phyloP scores from a whole-genome alignment of 2,797 vertebrate species.

The Ctenochaetus hawaiiensis region DNA sequence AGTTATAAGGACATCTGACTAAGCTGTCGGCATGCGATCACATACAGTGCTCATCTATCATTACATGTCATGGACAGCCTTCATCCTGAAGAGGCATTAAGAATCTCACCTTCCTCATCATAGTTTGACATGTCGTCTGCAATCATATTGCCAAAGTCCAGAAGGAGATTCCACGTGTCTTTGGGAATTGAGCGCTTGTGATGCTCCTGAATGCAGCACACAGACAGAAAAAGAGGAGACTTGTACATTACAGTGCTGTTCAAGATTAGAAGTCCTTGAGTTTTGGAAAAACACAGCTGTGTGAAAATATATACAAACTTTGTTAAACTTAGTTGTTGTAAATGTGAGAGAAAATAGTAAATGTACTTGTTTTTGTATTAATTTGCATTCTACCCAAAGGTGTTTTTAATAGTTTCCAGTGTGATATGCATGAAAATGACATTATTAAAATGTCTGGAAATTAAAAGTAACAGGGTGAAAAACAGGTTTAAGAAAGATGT shows the following conservation, averaged over 20 bases:
- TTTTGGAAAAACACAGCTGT: background rate
- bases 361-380: background rate
- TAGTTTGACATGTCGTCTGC: conserved; percentile 99
- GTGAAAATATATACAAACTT: background rate
- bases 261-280: background rate
- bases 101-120: conserved; percentile 93
- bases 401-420: background rate
- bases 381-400: background rate
- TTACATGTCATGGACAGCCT: background rate
- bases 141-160: conserved; percentile 98
- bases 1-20: background rate
- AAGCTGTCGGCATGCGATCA: background rate
- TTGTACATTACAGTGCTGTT: background rate
- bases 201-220: conserved; percentile 88
- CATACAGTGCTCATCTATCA: background rate
- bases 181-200: conserved; percentile 97
- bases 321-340: conserved; percentile 1
- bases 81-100: background rate
- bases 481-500: background rate
- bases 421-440: background rate
- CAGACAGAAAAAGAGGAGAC: background rate
- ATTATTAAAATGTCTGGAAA: background rate
- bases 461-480: background rate
- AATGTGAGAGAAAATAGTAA: background rate
- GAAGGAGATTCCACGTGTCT: conserved; percentile 97